Evolutionary conservation across 1,140 invertebrate genomes (phyloP).

Genomic region (Drosophila trapezifrons): DNA sequence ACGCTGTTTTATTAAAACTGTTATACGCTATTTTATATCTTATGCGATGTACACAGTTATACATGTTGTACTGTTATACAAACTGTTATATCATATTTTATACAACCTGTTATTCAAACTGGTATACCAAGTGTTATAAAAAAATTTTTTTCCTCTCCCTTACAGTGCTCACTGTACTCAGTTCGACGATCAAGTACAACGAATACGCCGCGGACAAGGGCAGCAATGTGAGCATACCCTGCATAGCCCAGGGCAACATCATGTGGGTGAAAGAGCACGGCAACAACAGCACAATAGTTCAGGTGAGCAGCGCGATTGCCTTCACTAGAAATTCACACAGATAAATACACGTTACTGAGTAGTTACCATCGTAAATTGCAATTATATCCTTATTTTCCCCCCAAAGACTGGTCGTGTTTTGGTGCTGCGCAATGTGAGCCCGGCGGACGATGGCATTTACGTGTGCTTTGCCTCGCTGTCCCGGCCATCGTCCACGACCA

Average conservation of each 20-base stretch:
- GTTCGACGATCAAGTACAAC: conserved; percentile 83
- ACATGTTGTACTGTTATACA: too few species aligned
- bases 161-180: conserved; percentile 82
- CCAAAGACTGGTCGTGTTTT: conserved; percentile 72
- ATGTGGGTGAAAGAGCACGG: conserved; percentile 83
- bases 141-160: background rate
- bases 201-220: conserved; percentile 82
- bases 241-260: conserved; percentile 74
- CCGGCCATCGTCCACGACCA: conserved; percentile 27
- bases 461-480: conserved; percentile 77
- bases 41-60: too few species aligned
- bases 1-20: too few species aligned
- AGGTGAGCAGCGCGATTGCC: conserved; percentile 43
- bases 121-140: background rate
- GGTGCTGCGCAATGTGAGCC: conserved; percentile 74
- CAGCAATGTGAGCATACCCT: conserved; percentile 82
- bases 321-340: background rate
- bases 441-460: conserved; percentile 74
- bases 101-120: background rate
- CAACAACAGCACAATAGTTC: conserved; percentile 75
- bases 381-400: background rate
- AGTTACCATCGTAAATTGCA: background rate
- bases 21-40: too few species aligned
- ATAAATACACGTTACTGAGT: background rate
- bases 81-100: too few species aligned